phyloP scores from a whole-genome alignment of 2,888 invertebrate species.

The Palloptera scutellata region DNA sequence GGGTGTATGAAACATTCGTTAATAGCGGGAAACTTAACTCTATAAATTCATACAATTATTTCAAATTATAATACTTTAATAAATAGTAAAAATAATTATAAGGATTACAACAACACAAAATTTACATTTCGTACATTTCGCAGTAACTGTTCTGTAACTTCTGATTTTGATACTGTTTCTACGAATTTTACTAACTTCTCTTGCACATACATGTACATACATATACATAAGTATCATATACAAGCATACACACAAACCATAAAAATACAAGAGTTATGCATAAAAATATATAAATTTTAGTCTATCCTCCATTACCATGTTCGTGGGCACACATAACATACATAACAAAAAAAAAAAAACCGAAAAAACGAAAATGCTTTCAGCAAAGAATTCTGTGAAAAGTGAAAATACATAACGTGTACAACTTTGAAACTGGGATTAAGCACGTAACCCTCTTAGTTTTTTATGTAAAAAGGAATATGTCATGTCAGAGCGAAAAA shows the following conservation, averaged over 20 bases:
- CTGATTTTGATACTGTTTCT: too few relatives aligned
- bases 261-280: neutral
- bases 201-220: too few relatives aligned
- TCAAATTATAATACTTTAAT: too few relatives aligned
- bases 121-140: too few relatives aligned
- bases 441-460: slow-evolving; percentile 26
- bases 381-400: neutral
- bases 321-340: neutral
- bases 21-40: too few relatives aligned
- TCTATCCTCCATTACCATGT: slow-evolving; percentile 3
- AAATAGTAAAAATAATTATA: too few relatives aligned
- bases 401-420: neutral
- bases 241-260: neutral
- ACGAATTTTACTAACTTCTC: neutral
- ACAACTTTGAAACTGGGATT: slow-evolving; percentile 26
- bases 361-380: neutral
- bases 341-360: neutral
- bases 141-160: too few relatives aligned
- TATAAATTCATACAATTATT: too few relatives aligned
- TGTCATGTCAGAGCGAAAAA: neutral
- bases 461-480: neutral
- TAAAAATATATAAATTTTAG: slow-evolving; percentile 7
- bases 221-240: slow-evolving; percentile 1
- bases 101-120: too few relatives aligned
- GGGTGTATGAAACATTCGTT: too few relatives aligned